These are phyloP conservation scores for Drosophila arawakana DNA, from an alignment of 1,140 invertebrate genomes.

Conservation along the genomic window DNA sequence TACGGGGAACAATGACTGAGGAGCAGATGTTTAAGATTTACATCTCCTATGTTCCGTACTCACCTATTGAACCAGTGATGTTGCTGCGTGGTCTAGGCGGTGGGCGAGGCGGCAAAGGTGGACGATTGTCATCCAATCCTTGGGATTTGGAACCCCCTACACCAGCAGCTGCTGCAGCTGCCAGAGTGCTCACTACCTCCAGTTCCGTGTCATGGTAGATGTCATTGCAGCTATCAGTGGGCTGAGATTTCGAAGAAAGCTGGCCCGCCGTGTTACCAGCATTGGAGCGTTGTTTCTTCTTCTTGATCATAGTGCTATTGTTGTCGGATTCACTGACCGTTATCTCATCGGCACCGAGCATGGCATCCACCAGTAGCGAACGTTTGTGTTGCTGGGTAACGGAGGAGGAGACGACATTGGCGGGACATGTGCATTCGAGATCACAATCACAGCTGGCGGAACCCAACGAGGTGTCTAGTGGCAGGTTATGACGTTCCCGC, in stretches of 20 bases:
- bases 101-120: constrained; percentile 80
- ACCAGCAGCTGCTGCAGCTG: constrained; percentile 41
- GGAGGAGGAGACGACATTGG: constrained; percentile 29
- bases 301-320: constrained; percentile 80
- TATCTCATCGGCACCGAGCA: constrained; percentile 79
- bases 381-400: constrained; percentile 64
- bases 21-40: background rate
- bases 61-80: constrained; percentile 67
- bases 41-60: constrained; percentile 27
- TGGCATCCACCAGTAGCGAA: constrained; percentile 71
- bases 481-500: constrained; percentile 51
- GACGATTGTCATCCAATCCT: constrained; percentile 72
- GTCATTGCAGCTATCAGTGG: constrained; percentile 61
- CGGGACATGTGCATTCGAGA: constrained; percentile 70
- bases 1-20: background rate
- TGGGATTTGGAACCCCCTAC: constrained; percentile 51
- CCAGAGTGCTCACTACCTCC: constrained; percentile 56
- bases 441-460: constrained; percentile 72
- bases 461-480: constrained; percentile 56
- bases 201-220: constrained; percentile 76
- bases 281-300: constrained; percentile 65
- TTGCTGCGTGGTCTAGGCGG: constrained; percentile 72
- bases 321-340: constrained; percentile 83
- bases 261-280: constrained; percentile 22
- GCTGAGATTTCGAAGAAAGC: constrained; percentile 57